Percentiles rank a stretch among this genome's conserved stretches.
Conservation (phyloP, 2,113 vertebrate species). For the Sarotherodon lohbergeri region DNA sequence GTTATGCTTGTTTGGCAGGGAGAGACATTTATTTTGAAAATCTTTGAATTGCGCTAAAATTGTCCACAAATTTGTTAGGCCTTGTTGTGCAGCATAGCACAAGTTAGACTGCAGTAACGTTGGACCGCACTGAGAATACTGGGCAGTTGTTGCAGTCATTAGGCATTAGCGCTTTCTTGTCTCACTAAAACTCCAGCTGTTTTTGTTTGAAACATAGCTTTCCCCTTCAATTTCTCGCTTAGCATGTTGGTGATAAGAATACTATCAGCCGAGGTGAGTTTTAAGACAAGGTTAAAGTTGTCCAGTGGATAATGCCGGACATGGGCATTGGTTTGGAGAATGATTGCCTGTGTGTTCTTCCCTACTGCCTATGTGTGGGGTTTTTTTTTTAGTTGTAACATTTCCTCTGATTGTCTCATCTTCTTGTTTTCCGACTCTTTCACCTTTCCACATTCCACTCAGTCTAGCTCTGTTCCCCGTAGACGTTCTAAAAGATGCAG, state of each 20-base stretch:
- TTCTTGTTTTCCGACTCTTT: constrained; percentile 6
- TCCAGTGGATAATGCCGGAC: not conserved
- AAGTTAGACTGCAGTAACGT: not conserved
- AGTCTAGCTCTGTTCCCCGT: not conserved
- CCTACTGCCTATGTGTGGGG: not conserved
- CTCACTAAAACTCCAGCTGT: not conserved
- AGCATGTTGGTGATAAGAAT: not conserved
- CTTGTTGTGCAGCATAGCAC: not conserved
- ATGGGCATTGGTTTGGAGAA: not conserved
- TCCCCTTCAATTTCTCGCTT: rapidly evolving
- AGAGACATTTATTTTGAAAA: not conserved
- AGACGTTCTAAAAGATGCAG: constrained; percentile 17
- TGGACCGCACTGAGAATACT: not conserved
- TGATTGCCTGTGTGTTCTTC: not conserved
- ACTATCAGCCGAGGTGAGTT: not conserved
- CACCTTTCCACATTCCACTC: constrained; percentile 1
- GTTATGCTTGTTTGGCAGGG: not conserved
- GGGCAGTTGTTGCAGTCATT: not conserved
- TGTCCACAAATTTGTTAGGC: not conserved
- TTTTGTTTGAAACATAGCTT: not conserved
- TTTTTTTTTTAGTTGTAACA: not conserved
- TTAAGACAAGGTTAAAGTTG: not conserved
- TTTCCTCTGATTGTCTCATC: not conserved
- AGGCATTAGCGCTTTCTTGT: not conserved
- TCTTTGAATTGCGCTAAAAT: not conserved